Conservation (phyloP, 2,113 vertebrate genomes). For the Phrynocephalus versicolor region DNA sequence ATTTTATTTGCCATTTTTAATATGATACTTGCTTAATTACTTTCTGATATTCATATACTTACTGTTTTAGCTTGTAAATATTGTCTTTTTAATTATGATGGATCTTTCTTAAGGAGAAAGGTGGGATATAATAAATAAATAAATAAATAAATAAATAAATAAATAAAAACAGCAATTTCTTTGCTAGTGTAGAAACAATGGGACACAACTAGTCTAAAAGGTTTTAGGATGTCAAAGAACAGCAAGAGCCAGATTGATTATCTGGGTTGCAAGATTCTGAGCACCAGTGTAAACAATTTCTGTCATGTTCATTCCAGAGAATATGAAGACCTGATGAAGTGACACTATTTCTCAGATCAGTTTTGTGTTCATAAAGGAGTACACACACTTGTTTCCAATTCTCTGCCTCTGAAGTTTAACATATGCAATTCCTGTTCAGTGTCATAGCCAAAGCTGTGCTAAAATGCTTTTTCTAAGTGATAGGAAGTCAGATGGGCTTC, state of each 20-base stretch:
- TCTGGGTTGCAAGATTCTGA: background rate
- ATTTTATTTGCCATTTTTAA: too few relatives aligned
- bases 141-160: too few relatives aligned
- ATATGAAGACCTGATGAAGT: background rate
- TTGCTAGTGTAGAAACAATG: background rate
- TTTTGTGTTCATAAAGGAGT: background rate
- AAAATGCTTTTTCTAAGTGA: background rate
- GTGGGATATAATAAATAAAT: too few relatives aligned
- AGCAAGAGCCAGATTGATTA: background rate
- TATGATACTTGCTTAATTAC: too few relatives aligned
- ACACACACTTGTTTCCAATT: background rate
- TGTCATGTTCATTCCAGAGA: background rate
- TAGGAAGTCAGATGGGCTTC: constrained; percentile 7
- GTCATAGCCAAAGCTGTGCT: background rate
- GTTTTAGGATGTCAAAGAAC: background rate
- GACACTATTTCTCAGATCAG: background rate
- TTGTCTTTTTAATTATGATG: too few relatives aligned
- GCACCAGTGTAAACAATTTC: background rate
- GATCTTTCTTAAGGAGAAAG: too few relatives aligned
- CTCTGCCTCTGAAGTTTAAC: background rate
- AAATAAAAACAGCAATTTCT: too few relatives aligned
- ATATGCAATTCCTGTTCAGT: background rate
- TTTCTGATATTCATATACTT: too few relatives aligned
- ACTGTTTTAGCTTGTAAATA: too few relatives aligned
- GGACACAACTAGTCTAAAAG: too few relatives aligned